Evolutionary conservation across 2,113 vertebrate species (phyloP).

Genomic region (Verasper variegatus): DNA sequence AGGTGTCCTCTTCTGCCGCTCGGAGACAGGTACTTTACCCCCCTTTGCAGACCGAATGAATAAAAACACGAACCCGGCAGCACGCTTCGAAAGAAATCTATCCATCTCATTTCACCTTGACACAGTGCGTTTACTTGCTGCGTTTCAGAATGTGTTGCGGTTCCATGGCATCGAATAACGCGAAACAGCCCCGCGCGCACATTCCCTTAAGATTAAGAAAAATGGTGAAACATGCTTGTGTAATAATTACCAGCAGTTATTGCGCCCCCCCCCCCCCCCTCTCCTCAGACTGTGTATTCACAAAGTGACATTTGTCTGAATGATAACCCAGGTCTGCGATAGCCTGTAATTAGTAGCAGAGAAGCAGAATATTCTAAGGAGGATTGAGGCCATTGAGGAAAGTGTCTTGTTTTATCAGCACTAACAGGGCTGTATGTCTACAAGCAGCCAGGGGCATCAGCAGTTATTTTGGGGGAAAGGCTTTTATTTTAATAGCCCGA

Average conservation of each 20-base stretch:
- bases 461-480: constrained; percentile 16
- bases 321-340: constrained; percentile 34
- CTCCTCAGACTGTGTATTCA: constrained; percentile 21
- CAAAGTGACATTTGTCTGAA: constrained; percentile 51
- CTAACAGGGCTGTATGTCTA: constrained; percentile 22
- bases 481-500: constrained; percentile 22
- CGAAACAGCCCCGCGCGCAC: not conserved
- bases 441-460: constrained; percentile 43
- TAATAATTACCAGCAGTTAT: constrained; percentile 35
- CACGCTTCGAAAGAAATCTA: not conserved
- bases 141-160: not conserved
- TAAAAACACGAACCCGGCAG: not conserved
- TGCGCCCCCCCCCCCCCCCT: not conserved
- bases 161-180: not conserved
- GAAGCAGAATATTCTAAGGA: constrained; percentile 18
- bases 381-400: constrained; percentile 25
- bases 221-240: constrained; percentile 16
- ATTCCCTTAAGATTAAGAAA: not conserved
- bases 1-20: constrained; percentile 49
- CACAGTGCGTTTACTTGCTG: not conserved
- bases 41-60: not conserved
- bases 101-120: not conserved
- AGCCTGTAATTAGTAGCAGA: constrained; percentile 26
- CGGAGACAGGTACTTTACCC: not conserved
- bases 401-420: constrained; percentile 53